Base-by-base conservation (phyloP, 2,113 vertebrate genomes). In the Percina caprodes region DNA sequence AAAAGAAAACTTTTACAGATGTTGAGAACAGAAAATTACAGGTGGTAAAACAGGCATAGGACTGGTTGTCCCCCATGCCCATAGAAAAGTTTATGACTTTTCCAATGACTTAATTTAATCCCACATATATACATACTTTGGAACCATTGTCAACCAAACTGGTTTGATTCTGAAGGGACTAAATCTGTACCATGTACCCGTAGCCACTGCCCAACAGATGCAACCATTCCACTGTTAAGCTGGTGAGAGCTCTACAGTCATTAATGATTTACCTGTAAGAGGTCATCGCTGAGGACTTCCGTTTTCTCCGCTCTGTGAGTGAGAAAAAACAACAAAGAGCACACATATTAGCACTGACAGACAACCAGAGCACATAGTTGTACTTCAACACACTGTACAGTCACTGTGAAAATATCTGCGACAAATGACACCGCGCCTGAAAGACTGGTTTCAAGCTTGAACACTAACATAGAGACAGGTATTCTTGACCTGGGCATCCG, bases 281-380 rank as follows among this genome's bases (percentile, higher is more conserved):
- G 96, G 94, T 99, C 98, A 95, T 99, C 98, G 69, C 96, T 99
- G 88, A 99, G 97, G 19, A 99, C 98, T 95, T 99, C 98, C 0
- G 98, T 99, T 92, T 97, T 99, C 95, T 99, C 98, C 23, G 98
- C 98, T 95, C 98, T 99, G 95, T 82, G 84, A 92, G 82, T 66
- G 89, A 93, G 82, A 91, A 92, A 93, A 89, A 42, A 86, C 70
- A 92, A 86, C 66, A 92, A 23, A 86, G 68, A 83, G 69, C 19
- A 1, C 4, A 69, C 13, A 82, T 69, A 76, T 93, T 82, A 93
- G 84, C 10, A 63, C 69, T 66, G 68, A 75, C 59, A 69, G 51
- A 69, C 24, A 42, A 24, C 8, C 15, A 51, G 3, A 19, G 6
- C 30, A 72, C 45, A 80, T 39, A 39, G n/a, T 1, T 48, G n/a